phyloP scores from a whole-genome alignment of 2,797 vertebrate species.

The Eupleurogrammus muticus region DNA sequence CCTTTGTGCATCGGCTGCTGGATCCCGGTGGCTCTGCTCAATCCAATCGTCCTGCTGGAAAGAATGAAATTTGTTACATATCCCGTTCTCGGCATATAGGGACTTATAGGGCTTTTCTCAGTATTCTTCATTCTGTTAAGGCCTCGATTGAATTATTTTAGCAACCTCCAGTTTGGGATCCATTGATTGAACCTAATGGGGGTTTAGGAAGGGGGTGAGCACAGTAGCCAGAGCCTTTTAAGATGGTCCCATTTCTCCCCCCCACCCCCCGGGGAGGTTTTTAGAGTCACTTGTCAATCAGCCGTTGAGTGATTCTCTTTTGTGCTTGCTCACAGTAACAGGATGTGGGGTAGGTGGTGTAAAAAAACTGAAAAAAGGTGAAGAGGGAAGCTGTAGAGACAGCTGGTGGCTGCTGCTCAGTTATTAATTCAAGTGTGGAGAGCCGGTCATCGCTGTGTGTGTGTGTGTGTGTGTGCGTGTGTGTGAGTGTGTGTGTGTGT shows the following conservation, averaged over 20 bases:
- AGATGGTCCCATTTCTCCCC: slow-evolving; percentile 59
- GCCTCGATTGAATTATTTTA: not conserved
- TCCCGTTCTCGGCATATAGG: not conserved
- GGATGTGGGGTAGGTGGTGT: slow-evolving; percentile 64
- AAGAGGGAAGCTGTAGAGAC: slow-evolving; percentile 28
- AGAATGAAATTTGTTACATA: not conserved
- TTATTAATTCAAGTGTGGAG: slow-evolving; percentile 48
- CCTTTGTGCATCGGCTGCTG: not conserved
- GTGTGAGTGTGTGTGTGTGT: slow-evolving; percentile 19
- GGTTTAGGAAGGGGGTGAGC: slow-evolving; percentile 27
- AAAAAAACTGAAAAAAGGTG: slow-evolving; percentile 21
- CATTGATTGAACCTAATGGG: slow-evolving; percentile 34
- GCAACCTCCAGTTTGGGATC: slow-evolving; percentile 6
- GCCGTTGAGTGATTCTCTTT: slow-evolving; percentile 65
- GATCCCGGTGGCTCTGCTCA: not conserved
- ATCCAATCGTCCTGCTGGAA: not conserved
- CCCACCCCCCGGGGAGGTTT: slow-evolving; percentile 53
- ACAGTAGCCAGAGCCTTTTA: slow-evolving; percentile 45
- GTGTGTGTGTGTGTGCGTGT: slow-evolving; percentile 24
- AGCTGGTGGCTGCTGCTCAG: slow-evolving; percentile 60
- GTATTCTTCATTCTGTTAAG: slow-evolving; percentile 1
- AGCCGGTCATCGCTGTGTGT: slow-evolving; percentile 10
- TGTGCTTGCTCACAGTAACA: slow-evolving; percentile 73
- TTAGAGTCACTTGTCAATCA: slow-evolving; percentile 63
- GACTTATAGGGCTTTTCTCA: not conserved